Conservation (phyloP, 2,113 vertebrate genomes). For the Capricornis sumatraensis region DNA sequence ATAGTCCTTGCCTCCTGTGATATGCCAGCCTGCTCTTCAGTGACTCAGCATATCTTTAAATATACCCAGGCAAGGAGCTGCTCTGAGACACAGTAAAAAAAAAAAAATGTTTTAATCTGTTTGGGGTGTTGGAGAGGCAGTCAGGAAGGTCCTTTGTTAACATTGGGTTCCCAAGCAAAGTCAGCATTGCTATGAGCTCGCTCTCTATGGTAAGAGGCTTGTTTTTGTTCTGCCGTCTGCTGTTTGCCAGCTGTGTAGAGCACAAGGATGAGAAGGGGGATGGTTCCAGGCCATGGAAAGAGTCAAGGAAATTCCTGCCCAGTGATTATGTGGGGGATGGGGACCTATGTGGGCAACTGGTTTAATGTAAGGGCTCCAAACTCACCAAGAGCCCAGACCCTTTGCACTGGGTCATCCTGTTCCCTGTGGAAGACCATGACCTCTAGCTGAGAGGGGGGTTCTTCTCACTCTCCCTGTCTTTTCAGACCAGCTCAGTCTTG, state of each 20-base stretch:
- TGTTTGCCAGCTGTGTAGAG: constrained; percentile 35
- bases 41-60: constrained; percentile 73
- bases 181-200: background rate
- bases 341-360: background rate
- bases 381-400: background rate
- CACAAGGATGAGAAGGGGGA: background rate
- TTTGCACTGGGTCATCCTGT: background rate
- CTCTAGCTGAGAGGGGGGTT: constrained; percentile 31
- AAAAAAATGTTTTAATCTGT: constrained; percentile 25
- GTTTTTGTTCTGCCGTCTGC: constrained; percentile 8
- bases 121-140: background rate
- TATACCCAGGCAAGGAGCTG: constrained; percentile 38
- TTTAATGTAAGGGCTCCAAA: constrained; percentile 21
- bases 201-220: background rate
- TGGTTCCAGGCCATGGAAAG: constrained; percentile 8
- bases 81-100: constrained; percentile 8
- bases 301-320: constrained; percentile 38
- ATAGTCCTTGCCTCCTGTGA: constrained; percentile 25
- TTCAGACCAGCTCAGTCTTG: constrained; percentile 32
- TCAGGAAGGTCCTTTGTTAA: constrained; percentile 14
- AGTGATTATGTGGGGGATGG: background rate
- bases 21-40: constrained; percentile 37
- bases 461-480: constrained; percentile 26
- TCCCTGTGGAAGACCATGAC: constrained; percentile 19
- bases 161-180: constrained; percentile 17